Evolutionary conservation across 2,797 vertebrate genomes (phyloP), one percentile per base, ranked within the genome.

Genomic region (Bradypodion ventrale): DNA sequence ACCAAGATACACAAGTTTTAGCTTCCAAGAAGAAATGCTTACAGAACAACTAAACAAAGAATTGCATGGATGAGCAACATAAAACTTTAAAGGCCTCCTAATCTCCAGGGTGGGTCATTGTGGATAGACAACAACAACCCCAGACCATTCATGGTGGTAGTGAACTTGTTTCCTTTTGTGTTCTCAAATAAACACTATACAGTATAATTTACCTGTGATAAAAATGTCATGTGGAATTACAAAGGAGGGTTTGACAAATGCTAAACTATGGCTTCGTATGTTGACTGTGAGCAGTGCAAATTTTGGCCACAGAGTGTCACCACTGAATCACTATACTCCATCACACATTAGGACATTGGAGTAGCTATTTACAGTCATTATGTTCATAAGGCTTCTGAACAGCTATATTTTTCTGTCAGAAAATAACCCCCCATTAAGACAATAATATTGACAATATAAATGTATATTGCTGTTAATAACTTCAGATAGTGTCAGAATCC

Each of bases 241-340:
- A 72, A 83, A 44, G 29, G 80, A 8, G 0, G 0, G 5, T 3
- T 29, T 65, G 46, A 2, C 21, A 16, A 9, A 19, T 0, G 3
- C 32, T 80, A 21, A 80, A 70, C 42, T 42, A 69, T 27, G 32
- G 3, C 23, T 80, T 29, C 21, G 69, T 35, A 27, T 75, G 62
- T 46, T 0, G 5, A 76, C 52, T 42, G 15, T 27, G 37, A n/a
- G 49, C 59, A 12, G 40, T 92, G 75, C 79, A 19, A 10, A 5
- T 0, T 0, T 79, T 91, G 59, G 69, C 92, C 93, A 82, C 88
- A 92, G 92, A 89, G 88, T 92, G 94, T 90, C 94, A 92, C 86
- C 77, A 86, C 90, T 91, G 77, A 90, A 89, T 91, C 87, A 89
- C 88, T 73, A 25, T 46, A 35, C 21, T 68, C 21, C 9, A 46